phyloP scores from a whole-genome alignment of 2,797 vertebrate species.

The Gambusia yucatana region DNA sequence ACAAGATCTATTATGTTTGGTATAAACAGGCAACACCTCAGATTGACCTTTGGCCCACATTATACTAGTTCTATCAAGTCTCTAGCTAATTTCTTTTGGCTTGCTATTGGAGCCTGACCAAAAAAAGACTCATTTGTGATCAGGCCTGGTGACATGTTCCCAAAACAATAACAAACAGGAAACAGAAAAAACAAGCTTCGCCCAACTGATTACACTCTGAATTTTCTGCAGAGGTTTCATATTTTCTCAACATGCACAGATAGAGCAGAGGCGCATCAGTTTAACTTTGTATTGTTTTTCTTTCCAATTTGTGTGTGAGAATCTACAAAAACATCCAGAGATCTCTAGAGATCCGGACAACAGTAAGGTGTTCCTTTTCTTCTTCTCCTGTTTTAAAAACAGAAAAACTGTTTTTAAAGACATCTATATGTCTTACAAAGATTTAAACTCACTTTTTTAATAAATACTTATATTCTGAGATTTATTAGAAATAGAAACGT shows the following conservation, averaged over 20 bases:
- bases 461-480: neutral
- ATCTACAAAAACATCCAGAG: neutral
- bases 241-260: neutral
- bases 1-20: neutral
- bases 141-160: too few relatives aligned
- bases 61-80: neutral
- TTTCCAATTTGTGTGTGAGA: neutral
- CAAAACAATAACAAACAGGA: neutral
- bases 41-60: neutral
- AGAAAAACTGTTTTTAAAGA: neutral
- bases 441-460: neutral
- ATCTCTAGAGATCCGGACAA: neutral
- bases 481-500: neutral
- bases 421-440: neutral
- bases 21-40: neutral
- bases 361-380: neutral
- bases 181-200: neutral
- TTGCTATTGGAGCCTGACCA: too few relatives aligned
- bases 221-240: neutral
- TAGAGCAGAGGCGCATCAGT: neutral
- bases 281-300: neutral
- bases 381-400: neutral
- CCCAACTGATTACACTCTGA: neutral
- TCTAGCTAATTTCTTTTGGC: too few relatives aligned
- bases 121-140: too few relatives aligned